Evolutionary conservation across 1,140 invertebrate genomes (phyloP), one percentile per base, ranked within the genome.

Genomic region (Lepidurus apus): DNA sequence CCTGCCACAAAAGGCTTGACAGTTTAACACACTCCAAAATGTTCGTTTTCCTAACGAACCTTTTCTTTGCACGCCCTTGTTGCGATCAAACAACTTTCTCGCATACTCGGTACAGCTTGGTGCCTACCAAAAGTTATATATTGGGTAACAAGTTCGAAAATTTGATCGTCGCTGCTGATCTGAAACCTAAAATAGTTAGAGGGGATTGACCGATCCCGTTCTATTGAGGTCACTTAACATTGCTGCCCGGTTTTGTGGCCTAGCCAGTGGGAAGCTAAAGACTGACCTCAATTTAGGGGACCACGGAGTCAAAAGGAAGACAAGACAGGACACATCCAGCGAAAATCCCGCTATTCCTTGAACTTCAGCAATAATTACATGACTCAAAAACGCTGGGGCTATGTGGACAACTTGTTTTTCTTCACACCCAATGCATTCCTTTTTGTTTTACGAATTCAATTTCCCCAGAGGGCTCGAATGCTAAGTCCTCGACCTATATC

Each of bases 281-380:
- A 47, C 53, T 65, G 53, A 65, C 53, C 53, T 65, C 53, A 17
- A 65, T 65, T 13, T 13, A 65, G 13, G 21, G 53, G 53, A 65
- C 53, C 53, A 21, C 53, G 21, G 53, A 65, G n/a, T 34, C 34
- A 34, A 21, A 65, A 65, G 21, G 53, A 65, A 65, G 53, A 65
- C 21, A 65, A 13, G 53, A 65, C 53, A 65, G 17, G 53, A 65
- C 53, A 65, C n/a, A 65, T 65, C 21, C 53, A 13, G 17, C 53
- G 21, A 65, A 65, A 65, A 65, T 65, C 53, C 53, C 53, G 53
- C 53, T 65, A 65, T 65, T 65, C 53, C 53, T 9, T 65, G 53
- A 65, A 65, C 53, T 65, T 65, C 21, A 21, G 53, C 17, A 65
- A 13, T 65, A 65, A 65, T 65, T 65, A n/a, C 17, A 65, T 17